These are phyloP conservation scores for Tetanocera ferruginea DNA, from an alignment of 2,888 invertebrate genomes.

Conservation along the genomic window DNA sequence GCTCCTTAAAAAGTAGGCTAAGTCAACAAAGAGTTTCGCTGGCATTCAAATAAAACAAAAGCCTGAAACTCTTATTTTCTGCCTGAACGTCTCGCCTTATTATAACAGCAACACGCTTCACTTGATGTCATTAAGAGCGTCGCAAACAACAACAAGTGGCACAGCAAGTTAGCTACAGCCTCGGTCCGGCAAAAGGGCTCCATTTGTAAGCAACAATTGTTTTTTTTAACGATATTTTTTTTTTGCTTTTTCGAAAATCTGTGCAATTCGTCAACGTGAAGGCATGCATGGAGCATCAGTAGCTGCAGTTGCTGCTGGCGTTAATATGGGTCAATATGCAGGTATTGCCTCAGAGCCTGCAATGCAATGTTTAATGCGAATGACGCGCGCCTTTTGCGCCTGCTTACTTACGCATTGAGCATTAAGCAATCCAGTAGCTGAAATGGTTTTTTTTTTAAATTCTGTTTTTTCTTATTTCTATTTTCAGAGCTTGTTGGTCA, in stretches of 20 bases:
- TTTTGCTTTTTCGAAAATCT: neutral
- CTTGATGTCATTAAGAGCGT: slow-evolving; percentile 9
- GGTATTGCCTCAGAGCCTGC: neutral
- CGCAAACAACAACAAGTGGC: slow-evolving; percentile 17
- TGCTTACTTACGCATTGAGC: neutral
- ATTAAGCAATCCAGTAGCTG: neutral
- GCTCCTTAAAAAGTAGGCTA: slow-evolving; percentile 29
- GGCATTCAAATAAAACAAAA: neutral
- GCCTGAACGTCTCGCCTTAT: neutral
- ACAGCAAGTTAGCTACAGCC: neutral
- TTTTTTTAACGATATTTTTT: neutral
- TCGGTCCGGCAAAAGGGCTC: neutral
- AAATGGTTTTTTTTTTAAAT: neutral
- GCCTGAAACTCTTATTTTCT: neutral
- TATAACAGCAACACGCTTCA: slow-evolving; percentile 15
- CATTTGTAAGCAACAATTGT: neutral
- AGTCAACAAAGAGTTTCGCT: slow-evolving; percentile 23
- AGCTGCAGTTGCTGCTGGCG: slow-evolving; percentile 3
- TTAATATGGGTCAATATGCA: slow-evolving; percentile 20
- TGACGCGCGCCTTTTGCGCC: neutral
- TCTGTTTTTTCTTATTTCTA: neutral
- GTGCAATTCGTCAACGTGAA: slow-evolving; percentile 19
- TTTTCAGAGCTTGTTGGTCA: neutral
- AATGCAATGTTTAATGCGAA: neutral
- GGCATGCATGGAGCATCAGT: neutral